Evolutionary conservation across 1,140 invertebrate species (phyloP).

Genomic region (Camponotus floridanus): DNA sequence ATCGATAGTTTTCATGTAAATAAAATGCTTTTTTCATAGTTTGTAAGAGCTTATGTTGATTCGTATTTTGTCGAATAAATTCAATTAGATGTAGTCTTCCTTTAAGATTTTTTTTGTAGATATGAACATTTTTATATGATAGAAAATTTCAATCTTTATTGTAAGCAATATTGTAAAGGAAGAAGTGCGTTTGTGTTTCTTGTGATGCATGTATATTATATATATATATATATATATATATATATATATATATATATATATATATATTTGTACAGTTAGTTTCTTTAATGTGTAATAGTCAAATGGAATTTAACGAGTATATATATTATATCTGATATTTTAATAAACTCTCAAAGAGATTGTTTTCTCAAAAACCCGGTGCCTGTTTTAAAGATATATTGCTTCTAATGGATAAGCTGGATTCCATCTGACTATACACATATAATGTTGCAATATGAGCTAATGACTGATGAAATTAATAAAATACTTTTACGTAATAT

Average conservation of each 20-base stretch:
- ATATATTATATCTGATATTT: constrained; percentile 22
- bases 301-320: constrained; percentile 34
- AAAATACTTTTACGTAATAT: constrained; percentile 29
- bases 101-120: constrained; percentile 50
- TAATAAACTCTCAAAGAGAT: not conserved
- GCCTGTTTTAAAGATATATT: constrained; percentile 14
- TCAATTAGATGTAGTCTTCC: not conserved
- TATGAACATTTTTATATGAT: constrained; percentile 64
- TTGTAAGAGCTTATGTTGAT: constrained; percentile 34
- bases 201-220: constrained; percentile 27
- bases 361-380: not conserved
- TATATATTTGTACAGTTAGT: constrained; percentile 23
- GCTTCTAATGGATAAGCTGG: not conserved
- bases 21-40: constrained; percentile 49
- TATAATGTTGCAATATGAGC: constrained; percentile 9
- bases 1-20: constrained; percentile 53
- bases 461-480: constrained; percentile 52
- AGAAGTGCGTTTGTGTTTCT: not conserved
- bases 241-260: too few relatives aligned
- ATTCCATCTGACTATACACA: constrained; percentile 35
- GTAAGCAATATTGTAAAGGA: constrained; percentile 21
- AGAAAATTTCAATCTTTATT: constrained; percentile 36
- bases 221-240: not conserved
- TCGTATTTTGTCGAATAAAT: not conserved
- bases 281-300: constrained; percentile 31